Conservation (phyloP, 2,113 vertebrate genomes). For the Bombycilla garrulus region DNA sequence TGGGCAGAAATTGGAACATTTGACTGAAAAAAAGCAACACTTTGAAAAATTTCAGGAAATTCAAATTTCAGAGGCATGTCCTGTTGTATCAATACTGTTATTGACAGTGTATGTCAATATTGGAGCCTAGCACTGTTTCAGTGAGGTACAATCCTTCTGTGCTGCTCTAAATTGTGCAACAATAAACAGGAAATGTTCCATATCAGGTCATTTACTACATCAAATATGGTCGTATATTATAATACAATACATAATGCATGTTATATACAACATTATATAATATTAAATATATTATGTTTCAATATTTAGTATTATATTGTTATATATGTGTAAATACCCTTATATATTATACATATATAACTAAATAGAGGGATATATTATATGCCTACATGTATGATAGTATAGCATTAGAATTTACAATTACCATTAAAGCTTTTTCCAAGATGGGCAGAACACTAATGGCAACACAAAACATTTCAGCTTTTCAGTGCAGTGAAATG, state of each 20-base stretch:
- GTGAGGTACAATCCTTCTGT: background rate
- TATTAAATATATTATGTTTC: background rate
- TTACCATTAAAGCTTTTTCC: background rate
- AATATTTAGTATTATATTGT: background rate
- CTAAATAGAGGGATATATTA: background rate
- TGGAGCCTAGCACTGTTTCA: background rate
- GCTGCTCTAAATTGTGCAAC: background rate
- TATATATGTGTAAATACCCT: background rate
- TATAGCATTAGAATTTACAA: background rate
- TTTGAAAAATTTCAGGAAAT: background rate
- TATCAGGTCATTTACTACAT: background rate
- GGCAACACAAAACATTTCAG: background rate
- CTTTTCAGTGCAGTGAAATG: background rate
- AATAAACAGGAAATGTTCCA: background rate
- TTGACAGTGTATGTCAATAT: background rate
- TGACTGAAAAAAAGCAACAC: background rate
- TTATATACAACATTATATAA: background rate
- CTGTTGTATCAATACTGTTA: background rate
- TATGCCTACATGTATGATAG: background rate
- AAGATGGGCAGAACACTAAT: background rate
- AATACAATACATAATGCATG: background rate
- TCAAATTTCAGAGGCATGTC: background rate
- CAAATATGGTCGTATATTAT: background rate
- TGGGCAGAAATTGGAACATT: background rate
- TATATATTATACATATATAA: background rate